Conservation (phyloP, 2,113 vertebrate genomes). For the Ibidorhyncha struthersii region DNA sequence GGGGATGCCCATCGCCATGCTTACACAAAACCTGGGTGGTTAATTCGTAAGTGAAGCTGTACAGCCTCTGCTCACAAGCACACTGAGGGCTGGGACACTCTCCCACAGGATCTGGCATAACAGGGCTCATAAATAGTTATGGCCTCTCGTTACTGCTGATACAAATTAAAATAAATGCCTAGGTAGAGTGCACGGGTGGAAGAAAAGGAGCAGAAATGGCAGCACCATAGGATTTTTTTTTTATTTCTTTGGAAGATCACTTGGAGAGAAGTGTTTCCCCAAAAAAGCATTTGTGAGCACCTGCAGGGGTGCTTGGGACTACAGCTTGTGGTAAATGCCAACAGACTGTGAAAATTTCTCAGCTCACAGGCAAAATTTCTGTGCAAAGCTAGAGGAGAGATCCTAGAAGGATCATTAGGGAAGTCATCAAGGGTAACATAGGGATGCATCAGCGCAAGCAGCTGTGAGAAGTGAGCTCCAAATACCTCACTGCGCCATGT, state of each 20-base stretch:
- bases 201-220: background rate
- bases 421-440: background rate
- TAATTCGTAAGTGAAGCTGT: background rate
- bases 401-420: background rate
- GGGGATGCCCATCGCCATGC: background rate
- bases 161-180: background rate
- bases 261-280: background rate
- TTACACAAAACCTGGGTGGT: background rate
- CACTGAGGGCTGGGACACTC: background rate
- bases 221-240: background rate
- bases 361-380: background rate
- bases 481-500: background rate
- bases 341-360: background rate
- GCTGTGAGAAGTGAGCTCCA: background rate
- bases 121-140: background rate
- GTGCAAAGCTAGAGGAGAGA: background rate
- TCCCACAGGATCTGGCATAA: background rate
- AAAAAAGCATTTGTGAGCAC: fast-evolving
- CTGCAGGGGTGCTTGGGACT: background rate
- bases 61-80: background rate
- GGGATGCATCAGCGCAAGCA: fast-evolving
- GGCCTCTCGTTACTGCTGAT: background rate
- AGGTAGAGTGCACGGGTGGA: background rate
- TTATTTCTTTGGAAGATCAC: background rate
- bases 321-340: background rate